Conservation (phyloP, 2,797 vertebrate species). For the Atherinosoma microstoma region DNA sequence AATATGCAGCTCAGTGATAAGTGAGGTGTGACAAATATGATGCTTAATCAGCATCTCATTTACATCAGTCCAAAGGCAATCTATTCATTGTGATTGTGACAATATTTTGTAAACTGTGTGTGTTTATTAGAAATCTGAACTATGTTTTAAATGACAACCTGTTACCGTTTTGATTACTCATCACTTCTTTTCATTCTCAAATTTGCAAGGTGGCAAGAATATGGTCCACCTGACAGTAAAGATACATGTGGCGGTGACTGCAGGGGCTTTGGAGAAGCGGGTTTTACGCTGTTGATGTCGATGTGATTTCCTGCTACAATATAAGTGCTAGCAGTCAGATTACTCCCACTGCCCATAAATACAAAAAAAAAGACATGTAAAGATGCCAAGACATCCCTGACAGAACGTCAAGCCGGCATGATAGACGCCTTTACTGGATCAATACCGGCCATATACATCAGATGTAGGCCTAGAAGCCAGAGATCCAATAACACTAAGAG, state of each 20-base stretch:
- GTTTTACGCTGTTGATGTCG: constrained; percentile 60
- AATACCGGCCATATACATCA: constrained; percentile 74
- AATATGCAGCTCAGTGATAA: constrained; percentile 42
- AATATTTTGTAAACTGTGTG: background rate
- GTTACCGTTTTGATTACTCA: constrained; percentile 10
- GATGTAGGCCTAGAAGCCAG: constrained; percentile 58
- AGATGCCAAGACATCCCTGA: constrained; percentile 74
- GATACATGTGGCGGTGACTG: constrained; percentile 57
- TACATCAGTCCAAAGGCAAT: constrained; percentile 1
- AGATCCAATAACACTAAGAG: constrained; percentile 83
- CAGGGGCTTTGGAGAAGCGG: constrained; percentile 21
- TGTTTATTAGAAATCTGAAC: constrained; percentile 15
- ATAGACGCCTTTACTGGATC: constrained; percentile 72
- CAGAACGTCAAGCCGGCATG: constrained; percentile 55
- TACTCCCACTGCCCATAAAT: constrained; percentile 69
- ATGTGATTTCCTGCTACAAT: constrained; percentile 71
- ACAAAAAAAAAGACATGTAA: constrained; percentile 70
- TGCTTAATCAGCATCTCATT: constrained; percentile 12
- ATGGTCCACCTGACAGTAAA: constrained; percentile 37
- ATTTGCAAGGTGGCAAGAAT: constrained; percentile 10
- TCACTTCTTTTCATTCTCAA: constrained; percentile 8
- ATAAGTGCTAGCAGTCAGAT: constrained; percentile 58
- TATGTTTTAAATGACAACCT: constrained; percentile 5
- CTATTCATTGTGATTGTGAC: background rate
- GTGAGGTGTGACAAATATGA: background rate